These are phyloP conservation scores for Hipposideros armiger DNA, from an alignment of 2,113 vertebrate species.

Conservation along the genomic window DNA sequence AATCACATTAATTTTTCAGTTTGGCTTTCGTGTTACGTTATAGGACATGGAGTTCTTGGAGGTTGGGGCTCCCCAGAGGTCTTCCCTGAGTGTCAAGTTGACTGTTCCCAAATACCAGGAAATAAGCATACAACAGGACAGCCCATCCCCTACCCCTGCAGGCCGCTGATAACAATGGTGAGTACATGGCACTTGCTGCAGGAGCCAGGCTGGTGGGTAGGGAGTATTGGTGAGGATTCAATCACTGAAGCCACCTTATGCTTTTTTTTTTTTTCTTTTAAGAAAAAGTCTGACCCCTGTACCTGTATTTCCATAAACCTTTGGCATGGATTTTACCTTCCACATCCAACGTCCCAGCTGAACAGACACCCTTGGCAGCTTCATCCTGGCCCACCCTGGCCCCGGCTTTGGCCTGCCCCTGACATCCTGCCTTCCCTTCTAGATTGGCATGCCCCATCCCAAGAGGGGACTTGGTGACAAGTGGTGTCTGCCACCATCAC, in stretches of 20 bases:
- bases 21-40: neutral
- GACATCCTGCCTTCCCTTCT: neutral
- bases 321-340: neutral
- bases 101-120: neutral
- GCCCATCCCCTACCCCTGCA: neutral
- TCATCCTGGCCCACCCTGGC: neutral
- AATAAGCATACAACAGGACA: neutral
- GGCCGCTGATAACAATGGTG: neutral
- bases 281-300: neutral
- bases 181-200: neutral
- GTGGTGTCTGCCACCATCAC: neutral
- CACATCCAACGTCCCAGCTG: neutral
- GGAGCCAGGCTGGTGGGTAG: neutral
- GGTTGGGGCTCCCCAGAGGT: neutral
- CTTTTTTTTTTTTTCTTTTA: neutral
- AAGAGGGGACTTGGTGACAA: neutral
- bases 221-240: neutral
- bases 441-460: neutral
- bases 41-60: neutral
- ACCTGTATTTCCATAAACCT: neutral
- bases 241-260: neutral
- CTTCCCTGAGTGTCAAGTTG: neutral
- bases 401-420: neutral
- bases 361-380: neutral
- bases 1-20: slow-evolving; percentile 54